Evolutionary conservation across 2,797 vertebrate species (phyloP).

Genomic region (Anniella stebbinsi): DNA sequence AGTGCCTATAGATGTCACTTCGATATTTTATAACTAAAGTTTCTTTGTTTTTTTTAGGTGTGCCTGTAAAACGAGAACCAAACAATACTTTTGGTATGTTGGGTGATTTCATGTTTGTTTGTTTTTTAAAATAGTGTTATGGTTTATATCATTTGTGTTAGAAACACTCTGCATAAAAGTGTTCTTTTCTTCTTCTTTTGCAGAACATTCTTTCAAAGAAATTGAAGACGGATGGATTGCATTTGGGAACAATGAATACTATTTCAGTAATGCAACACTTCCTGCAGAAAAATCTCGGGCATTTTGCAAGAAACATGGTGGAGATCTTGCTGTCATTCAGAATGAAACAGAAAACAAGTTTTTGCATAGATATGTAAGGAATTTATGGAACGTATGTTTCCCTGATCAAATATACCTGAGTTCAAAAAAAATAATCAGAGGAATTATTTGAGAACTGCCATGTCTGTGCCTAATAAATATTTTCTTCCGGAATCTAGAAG

Average conservation of each 20-base stretch:
- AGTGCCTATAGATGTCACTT: not conserved
- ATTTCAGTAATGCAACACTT: constrained; percentile 78
- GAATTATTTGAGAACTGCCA: not conserved
- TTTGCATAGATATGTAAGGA: constrained; percentile 87
- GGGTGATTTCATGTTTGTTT: not conserved
- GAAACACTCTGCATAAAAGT: not conserved
- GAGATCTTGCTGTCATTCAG: constrained; percentile 84
- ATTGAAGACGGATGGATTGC: constrained; percentile 88
- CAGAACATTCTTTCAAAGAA: constrained; percentile 52
- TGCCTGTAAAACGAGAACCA: constrained; percentile 78
- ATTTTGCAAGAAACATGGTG: constrained; percentile 84
- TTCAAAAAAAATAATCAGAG: not conserved
- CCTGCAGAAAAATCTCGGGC: constrained; percentile 84
- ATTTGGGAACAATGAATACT: constrained; percentile 87
- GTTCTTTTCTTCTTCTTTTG: not conserved
- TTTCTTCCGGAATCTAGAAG: not conserved
- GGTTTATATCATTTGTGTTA: not conserved
- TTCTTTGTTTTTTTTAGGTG: constrained; percentile 77
- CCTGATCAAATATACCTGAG: not conserved
- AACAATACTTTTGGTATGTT: constrained; percentile 75
- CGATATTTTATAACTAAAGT: not conserved
- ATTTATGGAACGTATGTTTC: not conserved
- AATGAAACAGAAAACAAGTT: constrained; percentile 86
- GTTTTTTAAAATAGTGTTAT: not conserved
- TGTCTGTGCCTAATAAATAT: not conserved